These are phyloP conservation scores for Gymnothorax reevesii DNA, from an alignment of 2,797 vertebrate genomes.

Conservation along the genomic window DNA sequence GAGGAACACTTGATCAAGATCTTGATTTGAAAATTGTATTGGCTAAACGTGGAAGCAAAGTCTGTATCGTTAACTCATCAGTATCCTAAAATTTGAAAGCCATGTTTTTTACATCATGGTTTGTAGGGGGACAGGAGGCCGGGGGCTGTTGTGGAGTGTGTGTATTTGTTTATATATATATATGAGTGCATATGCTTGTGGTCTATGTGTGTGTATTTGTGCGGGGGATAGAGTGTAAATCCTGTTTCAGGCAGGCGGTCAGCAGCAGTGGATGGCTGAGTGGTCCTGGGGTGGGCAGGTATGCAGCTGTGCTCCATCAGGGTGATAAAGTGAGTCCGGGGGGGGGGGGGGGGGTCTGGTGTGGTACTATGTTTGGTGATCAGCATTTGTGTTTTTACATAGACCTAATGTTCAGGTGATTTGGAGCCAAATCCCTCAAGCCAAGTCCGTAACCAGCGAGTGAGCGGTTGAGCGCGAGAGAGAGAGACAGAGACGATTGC, in stretches of 20 bases:
- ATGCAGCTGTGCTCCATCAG: slow-evolving; percentile 35
- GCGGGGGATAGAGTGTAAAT: too few species aligned
- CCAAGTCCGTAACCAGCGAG: neutral
- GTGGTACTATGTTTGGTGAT: slow-evolving; percentile 31
- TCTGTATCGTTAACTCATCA: too few species aligned
- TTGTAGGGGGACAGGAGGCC: slow-evolving; percentile 52
- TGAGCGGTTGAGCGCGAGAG: too few species aligned
- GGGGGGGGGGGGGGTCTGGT: neutral
- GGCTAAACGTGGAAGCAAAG: too few species aligned
- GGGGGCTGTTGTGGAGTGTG: neutral
- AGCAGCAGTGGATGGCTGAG: slow-evolving; percentile 28
- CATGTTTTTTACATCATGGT: too few species aligned
- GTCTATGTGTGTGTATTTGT: too few species aligned
- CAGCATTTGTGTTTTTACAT: neutral
- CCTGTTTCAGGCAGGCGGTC: slow-evolving; percentile 3
- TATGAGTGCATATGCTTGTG: too few species aligned
- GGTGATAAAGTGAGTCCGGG: slow-evolving; percentile 25
- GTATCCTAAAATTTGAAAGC: too few species aligned
- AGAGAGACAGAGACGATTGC: too few species aligned
- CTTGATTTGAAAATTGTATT: too few species aligned
- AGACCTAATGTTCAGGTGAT: slow-evolving; percentile 30
- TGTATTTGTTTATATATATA: too few species aligned
- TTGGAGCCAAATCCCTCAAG: slow-evolving; percentile 31
- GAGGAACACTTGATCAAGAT: too few species aligned
- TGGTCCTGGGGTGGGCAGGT: slow-evolving; percentile 39